Base-by-base conservation (phyloP, 2,888 invertebrate species). In the Leptinotarsa tumamoca region DNA sequence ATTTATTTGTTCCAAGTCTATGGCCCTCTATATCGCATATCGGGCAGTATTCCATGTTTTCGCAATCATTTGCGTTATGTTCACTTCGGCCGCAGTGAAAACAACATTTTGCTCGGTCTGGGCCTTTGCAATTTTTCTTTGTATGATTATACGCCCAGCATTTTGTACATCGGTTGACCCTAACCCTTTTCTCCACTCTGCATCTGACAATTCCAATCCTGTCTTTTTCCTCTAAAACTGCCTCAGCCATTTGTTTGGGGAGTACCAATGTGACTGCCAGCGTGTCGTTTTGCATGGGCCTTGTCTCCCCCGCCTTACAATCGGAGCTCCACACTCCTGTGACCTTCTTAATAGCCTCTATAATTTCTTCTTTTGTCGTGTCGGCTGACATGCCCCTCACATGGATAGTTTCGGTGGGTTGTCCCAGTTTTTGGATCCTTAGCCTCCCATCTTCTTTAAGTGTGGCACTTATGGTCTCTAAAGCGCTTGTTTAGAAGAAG, bases 281-380 rank as follows among this genome's bases (percentile, higher is more conserved):
- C 1, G 56, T 54, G 13, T 33, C 33, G 7, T 49, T 49, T 15
- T 56, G 68, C n/a, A 15, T 7, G 2, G 13, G 33, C 56, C 56
- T 68, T 10, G n/a, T 68, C n/a, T 68, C 68, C 3, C 68, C n/a
- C 5, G 18, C 4, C 43, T 23, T 54, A 4, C 27, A 27, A 27
- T 27, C 54, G 4, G 15, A 3, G 15, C 23, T 49, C 43, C 54
- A 21, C 4, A 5, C 10, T 2, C 68, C 68, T 2, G 13, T 17
- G n/a, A 56, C 43, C 18, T 5, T 3, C n/a, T 54, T 43, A 4
- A 68, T 17, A 1, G 68, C 43, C 2, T 15, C 17, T 1, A 27
- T 68, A 2, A 68, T 23, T n/a, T 73, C 68, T 2, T 68, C 72
- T 49, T 70, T 43, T 4, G 68, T 50, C 4, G 54, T 50, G n/a